Evolutionary conservation across 2,113 vertebrate genomes (phyloP).

Genomic region (Oreotragus oreotragus): DNA sequence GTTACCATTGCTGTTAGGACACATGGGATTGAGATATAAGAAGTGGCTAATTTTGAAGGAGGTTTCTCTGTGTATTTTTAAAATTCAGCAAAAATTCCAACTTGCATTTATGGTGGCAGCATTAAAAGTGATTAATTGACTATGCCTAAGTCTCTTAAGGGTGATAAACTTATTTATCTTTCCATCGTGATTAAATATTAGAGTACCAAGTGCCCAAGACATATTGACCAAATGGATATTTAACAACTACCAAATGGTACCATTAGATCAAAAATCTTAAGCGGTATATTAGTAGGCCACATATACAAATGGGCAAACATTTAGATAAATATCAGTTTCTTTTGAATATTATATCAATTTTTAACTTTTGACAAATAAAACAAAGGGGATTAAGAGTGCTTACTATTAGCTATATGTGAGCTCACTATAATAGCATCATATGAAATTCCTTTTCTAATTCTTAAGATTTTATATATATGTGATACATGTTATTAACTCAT

Average conservation of each 20-base stretch:
- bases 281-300: conserved; percentile 33
- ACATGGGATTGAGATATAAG: not conserved
- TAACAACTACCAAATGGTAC: conserved; percentile 30
- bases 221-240: conserved; percentile 21
- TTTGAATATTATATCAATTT: conserved; percentile 25
- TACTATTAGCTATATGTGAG: conserved; percentile 49
- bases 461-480: not conserved
- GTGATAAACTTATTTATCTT: conserved; percentile 20
- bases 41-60: not conserved
- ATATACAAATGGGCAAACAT: conserved; percentile 19
- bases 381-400: conserved; percentile 30
- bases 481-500: conserved; percentile 46
- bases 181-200: conserved; percentile 46
- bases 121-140: conserved; percentile 47
- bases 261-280: conserved; percentile 37
- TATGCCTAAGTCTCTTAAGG: conserved; percentile 30
- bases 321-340: conserved; percentile 55
- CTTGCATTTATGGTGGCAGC: conserved; percentile 59
- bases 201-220: conserved; percentile 19
- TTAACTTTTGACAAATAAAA: conserved; percentile 43
- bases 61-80: conserved; percentile 35
- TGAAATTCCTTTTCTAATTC: conserved; percentile 50
- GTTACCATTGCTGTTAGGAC: not conserved
- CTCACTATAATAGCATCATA: conserved; percentile 50
- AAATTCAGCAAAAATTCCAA: conserved; percentile 34